phyloP scores from a whole-genome alignment of 1,140 invertebrate genomes.

The Phymorhynchus buccinoides region DNA sequence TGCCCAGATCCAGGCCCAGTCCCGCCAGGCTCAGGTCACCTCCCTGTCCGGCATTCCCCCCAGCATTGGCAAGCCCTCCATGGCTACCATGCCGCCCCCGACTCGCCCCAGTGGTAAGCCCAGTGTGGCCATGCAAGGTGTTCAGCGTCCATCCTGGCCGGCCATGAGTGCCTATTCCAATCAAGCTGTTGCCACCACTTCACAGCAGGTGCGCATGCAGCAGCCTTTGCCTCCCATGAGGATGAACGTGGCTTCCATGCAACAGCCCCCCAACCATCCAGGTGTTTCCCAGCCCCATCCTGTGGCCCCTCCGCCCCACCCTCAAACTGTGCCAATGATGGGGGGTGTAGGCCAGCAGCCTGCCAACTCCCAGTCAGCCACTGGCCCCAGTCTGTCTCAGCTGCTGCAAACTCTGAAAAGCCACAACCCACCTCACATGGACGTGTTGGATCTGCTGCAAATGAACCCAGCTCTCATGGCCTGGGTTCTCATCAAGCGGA shows the following conservation, averaged over 20 bases:
- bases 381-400: slow-evolving; percentile 82
- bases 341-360: slow-evolving; percentile 41
- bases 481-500: slow-evolving; percentile 90
- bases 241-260: slow-evolving; percentile 42
- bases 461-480: slow-evolving; percentile 97
- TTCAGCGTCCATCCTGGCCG: slow-evolving; percentile 38
- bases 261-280: slow-evolving; percentile 42
- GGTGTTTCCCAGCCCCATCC: slow-evolving; percentile 45
- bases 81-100: slow-evolving; percentile 54
- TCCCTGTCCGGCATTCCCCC: slow-evolving; percentile 7
- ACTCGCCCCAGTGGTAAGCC: slow-evolving; percentile 39
- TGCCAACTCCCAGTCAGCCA: slow-evolving; percentile 54
- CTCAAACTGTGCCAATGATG: slow-evolving; percentile 45
- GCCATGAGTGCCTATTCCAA: slow-evolving; percentile 36
- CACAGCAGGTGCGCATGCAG: slow-evolving; percentile 43
- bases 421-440: slow-evolving; percentile 91
- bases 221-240: slow-evolving; percentile 45
- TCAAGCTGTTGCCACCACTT: slow-evolving; percentile 40
- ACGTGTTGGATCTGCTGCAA: slow-evolving; percentile 93
- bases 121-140: slow-evolving; percentile 44
- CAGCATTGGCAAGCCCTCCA: slow-evolving; percentile 49
- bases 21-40: slow-evolving; percentile 44
- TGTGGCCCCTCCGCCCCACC: slow-evolving; percentile 52
- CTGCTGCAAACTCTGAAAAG: slow-evolving; percentile 91
- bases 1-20: slow-evolving; percentile 76